Base-by-base conservation (phyloP, 2,888 invertebrate genomes). In the Drosophila koepferae region DNA sequence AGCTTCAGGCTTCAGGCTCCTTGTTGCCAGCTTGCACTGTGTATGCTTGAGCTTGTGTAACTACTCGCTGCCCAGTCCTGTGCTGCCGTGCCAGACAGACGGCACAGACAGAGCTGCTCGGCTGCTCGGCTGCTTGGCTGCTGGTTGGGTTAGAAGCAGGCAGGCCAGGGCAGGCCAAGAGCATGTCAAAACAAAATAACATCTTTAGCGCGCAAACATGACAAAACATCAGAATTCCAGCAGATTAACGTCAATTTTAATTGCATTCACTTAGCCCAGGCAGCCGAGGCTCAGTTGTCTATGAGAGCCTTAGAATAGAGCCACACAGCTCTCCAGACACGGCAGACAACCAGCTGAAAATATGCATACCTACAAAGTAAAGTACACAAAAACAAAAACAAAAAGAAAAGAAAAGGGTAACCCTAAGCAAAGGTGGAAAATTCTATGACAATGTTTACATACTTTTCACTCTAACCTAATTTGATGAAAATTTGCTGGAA, bases 201-300 rank as follows among this genome's bases (percentile, higher is more conserved):
- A 89, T 87, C 86, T 86, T 86, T 85, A 89, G 88, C 86, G 89
- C 88, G 90, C 88, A 88, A 87, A 87, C 87, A 89, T 87, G 87
- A 87, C 86, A 88, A 88, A 89, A 88, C 90, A 89, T 87, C 89
- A 87, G 83, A 87, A 87, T 86, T 88, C 83, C 90, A 89, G 82
- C 86, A 89, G 90, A 87, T 89, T 87, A 87, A 87, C 88, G 90
- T 89, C 88, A 88, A 86, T 90, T 87, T 87, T 89, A 87, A 87
- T 87, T 89, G 90, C 90, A 89, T 88, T 89, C 89, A 86, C 86
- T 86, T 86, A 86, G 78, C 80, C 76, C 28, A 74, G 72, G 72
- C 74, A 70, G 61, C 36, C 48, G 58, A 55, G 59, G 36, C 54
- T 75, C 73, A 65, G 44, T 59, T 59, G 68, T 69, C 82, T 81